Percentiles rank a stretch among this genome's conserved stretches.
These are phyloP conservation scores for Synodontis membranacea DNA, from an alignment of 2,113 vertebrate genomes.

Conservation along the genomic window DNA sequence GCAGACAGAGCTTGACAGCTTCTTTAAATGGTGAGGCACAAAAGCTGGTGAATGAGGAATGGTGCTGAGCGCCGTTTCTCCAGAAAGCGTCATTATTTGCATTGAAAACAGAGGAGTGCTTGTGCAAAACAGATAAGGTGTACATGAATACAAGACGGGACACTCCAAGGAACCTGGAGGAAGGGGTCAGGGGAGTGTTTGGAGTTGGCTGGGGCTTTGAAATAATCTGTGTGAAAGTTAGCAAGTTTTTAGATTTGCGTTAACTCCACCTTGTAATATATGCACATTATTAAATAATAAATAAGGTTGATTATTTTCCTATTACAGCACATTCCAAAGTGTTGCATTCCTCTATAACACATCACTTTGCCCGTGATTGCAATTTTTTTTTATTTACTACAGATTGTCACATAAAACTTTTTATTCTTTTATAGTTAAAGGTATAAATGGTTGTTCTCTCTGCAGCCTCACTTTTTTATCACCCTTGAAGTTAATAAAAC, in stretches of 20 bases:
- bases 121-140: conserved; percentile 81
- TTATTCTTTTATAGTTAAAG: not conserved
- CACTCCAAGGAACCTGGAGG: conserved; percentile 76
- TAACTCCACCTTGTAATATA: not conserved
- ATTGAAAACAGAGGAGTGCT: conserved; percentile 78
- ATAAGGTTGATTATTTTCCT: not conserved
- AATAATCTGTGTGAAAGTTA: conserved; percentile 1
- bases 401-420: not conserved
- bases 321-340: not conserved
- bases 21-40: conserved; percentile 92
- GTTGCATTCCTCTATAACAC: not conserved
- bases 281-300: not conserved
- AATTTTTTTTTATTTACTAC: not conserved
- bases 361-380: not conserved
- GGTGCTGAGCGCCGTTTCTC: conserved; percentile 79
- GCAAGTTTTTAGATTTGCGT: not conserved
- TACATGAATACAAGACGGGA: conserved; percentile 76
- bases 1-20: conserved; percentile 94
- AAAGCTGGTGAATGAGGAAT: conserved; percentile 91
- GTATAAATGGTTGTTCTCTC: not conserved
- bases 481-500: not conserved
- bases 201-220: conserved; percentile 2
- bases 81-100: conserved; percentile 80
- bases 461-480: too few relatives aligned
- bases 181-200: conserved; percentile 42